A percentile compares a stretch with the other conserved stretches of the same genome.
These are phyloP conservation scores for Lasaia peninsularis DNA, from an alignment of 1,140 invertebrate genomes.

Conservation along the genomic window DNA sequence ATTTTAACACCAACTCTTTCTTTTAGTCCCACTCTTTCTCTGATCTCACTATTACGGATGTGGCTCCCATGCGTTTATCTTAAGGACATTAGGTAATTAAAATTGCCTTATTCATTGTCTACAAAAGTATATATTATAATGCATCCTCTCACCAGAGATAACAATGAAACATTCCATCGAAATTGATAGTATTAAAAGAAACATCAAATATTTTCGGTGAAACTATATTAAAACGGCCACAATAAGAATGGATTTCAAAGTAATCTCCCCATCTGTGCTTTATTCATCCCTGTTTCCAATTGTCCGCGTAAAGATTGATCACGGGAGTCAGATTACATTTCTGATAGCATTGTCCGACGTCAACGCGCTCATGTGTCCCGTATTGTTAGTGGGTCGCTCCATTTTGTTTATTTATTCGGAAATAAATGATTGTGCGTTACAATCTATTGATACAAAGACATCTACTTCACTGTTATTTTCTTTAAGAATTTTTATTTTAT, in stretches of 20 bases:
- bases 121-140: no score
- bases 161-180: neutral
- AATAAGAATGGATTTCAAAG: slow-evolving; percentile 19
- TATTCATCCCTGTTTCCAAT: slow-evolving; percentile 28
- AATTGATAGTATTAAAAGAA: slow-evolving; percentile 3
- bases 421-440: slow-evolving; percentile 7
- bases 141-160: neutral
- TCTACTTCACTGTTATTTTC: neutral
- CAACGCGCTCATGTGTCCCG: slow-evolving; percentile 23
- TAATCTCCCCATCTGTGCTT: slow-evolving; percentile 30
- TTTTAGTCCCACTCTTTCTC: no score
- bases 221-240: slow-evolving; percentile 14
- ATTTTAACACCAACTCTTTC: no score
- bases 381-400: slow-evolving; percentile 7
- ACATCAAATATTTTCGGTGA: slow-evolving; percentile 12
- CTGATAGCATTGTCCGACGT: slow-evolving; percentile 38
- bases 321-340: slow-evolving; percentile 39
- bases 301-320: slow-evolving; percentile 37
- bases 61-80: no score
- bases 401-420: slow-evolving; percentile 9
- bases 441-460: neutral
- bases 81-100: no score
- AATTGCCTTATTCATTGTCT: no score
- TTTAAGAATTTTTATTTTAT: neutral
- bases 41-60: no score